Evolutionary conservation across 2,797 vertebrate genomes (phyloP), one percentile per base, ranked within the genome.

Genomic region (Takifugu rubripes): DNA sequence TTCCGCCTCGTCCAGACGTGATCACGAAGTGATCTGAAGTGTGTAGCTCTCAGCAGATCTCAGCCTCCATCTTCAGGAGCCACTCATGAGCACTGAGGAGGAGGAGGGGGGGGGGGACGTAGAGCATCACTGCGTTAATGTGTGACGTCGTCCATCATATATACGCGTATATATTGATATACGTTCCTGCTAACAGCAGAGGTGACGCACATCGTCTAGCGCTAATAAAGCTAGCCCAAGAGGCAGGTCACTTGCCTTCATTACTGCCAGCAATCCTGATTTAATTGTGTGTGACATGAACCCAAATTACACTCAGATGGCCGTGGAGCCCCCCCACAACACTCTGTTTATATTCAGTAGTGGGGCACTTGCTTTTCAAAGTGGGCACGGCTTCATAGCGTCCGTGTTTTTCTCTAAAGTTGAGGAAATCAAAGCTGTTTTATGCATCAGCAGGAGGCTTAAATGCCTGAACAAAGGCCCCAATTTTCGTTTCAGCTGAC

Each of bases 371-470:
- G 69, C 90, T 90, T 86, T 87, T 90, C 83, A 93, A 91, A 90
- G 91, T 85, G 69, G 88, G 89, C 85, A 89, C 61, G 79, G 79
- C 77, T 66, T 92, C n/a, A 21, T 3, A 93, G 94, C 91, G 90
- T 89, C 85, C 81, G 78, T 95, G 93, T 94, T 95, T 94, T 94
- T 88, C 81, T 42, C 75, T 84, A 90, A 83, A 84, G 89, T 92
- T 92, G 85, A 87, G 84, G 91, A 88, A 93, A 94, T 88, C 89
- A 90, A 92, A 92, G 91, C 93, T 81, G 82, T 67, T 84, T 90
- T 87, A 91, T 81, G 90, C 93, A 92, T 92, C 92, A 84, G 79
- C 88, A 93, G 92, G 83, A 89, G 54, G 90, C 93, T 92, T 90
- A 87, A 90, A 92, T 77, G 75, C 78, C 87, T 84, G 84, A 84